phyloP scores from a whole-genome alignment of 2,888 invertebrate genomes.

The Globia sparganii region DNA sequence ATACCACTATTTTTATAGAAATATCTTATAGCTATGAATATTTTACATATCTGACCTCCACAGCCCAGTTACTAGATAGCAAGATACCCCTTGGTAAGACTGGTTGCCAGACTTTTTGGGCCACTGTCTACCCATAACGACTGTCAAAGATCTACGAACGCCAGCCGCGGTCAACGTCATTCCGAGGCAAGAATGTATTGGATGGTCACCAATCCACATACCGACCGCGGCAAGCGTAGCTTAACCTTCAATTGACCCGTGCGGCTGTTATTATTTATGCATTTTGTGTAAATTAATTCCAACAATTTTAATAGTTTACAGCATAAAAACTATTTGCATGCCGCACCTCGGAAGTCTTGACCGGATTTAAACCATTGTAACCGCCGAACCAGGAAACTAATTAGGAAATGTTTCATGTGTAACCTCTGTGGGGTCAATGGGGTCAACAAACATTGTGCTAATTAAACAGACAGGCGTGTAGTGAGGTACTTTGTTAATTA shows the following conservation, averaged over 20 bases:
- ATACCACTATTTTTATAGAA: too few relatives aligned
- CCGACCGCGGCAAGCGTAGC: neutral
- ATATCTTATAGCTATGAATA: too few relatives aligned
- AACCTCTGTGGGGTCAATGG: slow-evolving; percentile 31
- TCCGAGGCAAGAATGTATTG: neutral
- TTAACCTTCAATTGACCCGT: neutral
- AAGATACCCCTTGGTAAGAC: too few relatives aligned
- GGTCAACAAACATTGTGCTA: slow-evolving; percentile 24
- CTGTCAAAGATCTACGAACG: too few relatives aligned
- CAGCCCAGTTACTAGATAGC: too few relatives aligned
- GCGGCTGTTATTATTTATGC: neutral
- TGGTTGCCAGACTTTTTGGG: too few relatives aligned
- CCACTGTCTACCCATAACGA: too few relatives aligned
- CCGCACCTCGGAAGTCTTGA: slow-evolving; percentile 31
- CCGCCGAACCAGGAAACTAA: slow-evolving; percentile 28
- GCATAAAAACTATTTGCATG: neutral
- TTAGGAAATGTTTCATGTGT: slow-evolving; percentile 39
- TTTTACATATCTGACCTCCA: too few relatives aligned
- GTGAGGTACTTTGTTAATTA: slow-evolving; percentile 5
- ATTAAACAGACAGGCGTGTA: slow-evolving; percentile 17
- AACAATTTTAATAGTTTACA: neutral
- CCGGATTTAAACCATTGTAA: slow-evolving; percentile 34
- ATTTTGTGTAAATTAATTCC: slow-evolving; percentile 3
- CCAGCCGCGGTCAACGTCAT: neutral
- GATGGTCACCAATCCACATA: neutral